These are phyloP conservation scores for Lasius platythorax DNA, from an alignment of 2,888 invertebrate species.

Conservation along the genomic window DNA sequence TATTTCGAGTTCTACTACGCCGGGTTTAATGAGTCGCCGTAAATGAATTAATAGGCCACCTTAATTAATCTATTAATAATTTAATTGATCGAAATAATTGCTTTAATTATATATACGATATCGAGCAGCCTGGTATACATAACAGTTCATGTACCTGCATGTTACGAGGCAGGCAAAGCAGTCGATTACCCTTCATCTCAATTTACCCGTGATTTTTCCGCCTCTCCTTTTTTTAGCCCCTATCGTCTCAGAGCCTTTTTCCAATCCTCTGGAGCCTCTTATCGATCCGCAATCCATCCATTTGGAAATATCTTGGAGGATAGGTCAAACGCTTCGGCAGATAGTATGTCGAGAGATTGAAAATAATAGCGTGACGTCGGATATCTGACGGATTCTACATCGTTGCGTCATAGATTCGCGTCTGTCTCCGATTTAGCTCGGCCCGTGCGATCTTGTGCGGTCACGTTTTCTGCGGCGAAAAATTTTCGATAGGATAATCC, in stretches of 20 bases:
- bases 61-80: conserved; percentile 16
- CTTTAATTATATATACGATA: conserved; percentile 18
- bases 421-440: conserved; percentile 21
- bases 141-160: conserved; percentile 33
- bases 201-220: conserved; percentile 44
- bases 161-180: conserved; percentile 21
- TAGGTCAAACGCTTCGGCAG: conserved; percentile 61
- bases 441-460: neutral
- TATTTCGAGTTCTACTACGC: neutral
- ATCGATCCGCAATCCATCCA: conserved; percentile 57
- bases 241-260: neutral
- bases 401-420: conserved; percentile 60
- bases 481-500: conserved; percentile 5
- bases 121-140: neutral
- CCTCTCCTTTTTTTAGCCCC: conserved; percentile 28
- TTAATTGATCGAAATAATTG: conserved; percentile 23
- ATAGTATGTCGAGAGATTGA: conserved; percentile 31
- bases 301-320: conserved; percentile 62
- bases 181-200: conserved; percentile 45
- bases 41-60: neutral
- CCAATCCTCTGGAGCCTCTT: conserved; percentile 12
- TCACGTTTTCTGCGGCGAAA: neutral
- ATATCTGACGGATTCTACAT: conserved; percentile 39
- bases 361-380: conserved; percentile 64
- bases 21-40: neutral